Conservation (phyloP, 2,888 invertebrate genomes). For the Isoperla grammatica region DNA sequence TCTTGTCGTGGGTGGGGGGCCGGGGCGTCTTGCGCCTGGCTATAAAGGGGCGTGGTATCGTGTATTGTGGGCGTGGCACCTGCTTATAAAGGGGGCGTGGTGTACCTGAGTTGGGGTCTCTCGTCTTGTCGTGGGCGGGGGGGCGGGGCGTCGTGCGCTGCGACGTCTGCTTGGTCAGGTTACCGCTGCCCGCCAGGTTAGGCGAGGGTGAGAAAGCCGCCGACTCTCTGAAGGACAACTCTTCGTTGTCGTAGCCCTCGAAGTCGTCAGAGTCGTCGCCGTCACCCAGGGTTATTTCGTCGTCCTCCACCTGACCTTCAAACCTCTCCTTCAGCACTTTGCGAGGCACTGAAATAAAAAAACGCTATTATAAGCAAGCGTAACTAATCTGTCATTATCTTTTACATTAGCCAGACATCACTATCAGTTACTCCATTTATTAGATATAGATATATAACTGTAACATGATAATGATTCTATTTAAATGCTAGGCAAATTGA, state of each 20-base stretch:
- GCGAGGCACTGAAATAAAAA: slow-evolving; percentile 61
- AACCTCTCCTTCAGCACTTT: slow-evolving; percentile 77
- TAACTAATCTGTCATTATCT: no score
- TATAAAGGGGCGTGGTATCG: slow-evolving; percentile 9
- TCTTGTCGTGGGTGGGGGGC: slow-evolving; percentile 9
- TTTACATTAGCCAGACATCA: no score
- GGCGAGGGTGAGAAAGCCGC: slow-evolving; percentile 53
- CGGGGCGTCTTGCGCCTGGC: slow-evolving; percentile 3
- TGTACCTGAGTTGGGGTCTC: slow-evolving; percentile 4
- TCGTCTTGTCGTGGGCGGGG: slow-evolving; percentile 8
- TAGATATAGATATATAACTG: no score
- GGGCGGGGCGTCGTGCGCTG: slow-evolving; percentile 10
- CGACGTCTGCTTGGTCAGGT: neutral
- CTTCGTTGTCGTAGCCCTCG: slow-evolving; percentile 42
- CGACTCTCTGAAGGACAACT: slow-evolving; percentile 51
- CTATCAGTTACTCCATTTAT: no score
- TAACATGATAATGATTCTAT: no score
- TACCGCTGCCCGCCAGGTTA: slow-evolving; percentile 37
- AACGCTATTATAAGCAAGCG: neutral
- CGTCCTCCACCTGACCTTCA: slow-evolving; percentile 71
- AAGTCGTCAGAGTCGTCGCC: slow-evolving; percentile 50
- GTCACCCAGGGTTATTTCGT: slow-evolving; percentile 54
- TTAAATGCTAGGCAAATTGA: no score
- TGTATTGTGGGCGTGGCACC: no score
- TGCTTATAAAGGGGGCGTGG: no score